Evolutionary conservation across 2,113 vertebrate genomes (phyloP).

Genomic region (Dicrurus megarhynchus): DNA sequence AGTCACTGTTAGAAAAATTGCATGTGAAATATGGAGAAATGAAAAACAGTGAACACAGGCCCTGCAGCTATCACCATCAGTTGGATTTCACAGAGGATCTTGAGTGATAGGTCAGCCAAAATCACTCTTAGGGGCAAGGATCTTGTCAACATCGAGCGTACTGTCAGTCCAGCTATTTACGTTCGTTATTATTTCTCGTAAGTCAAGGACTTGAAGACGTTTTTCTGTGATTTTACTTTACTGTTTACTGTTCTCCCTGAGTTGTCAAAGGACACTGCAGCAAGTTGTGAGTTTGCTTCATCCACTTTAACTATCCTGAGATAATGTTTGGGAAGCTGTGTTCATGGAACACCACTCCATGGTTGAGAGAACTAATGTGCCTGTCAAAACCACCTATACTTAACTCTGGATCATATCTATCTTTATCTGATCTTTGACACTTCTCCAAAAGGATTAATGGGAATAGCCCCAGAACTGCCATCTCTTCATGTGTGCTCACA

Average conservation of each 20-base stretch:
- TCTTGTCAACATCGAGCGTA: not conserved
- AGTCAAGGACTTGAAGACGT: not conserved
- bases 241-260: not conserved
- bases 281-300: not conserved
- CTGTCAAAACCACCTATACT: not conserved
- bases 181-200: not conserved
- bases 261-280: not conserved
- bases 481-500: not conserved
- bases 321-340: not conserved
- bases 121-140: conserved; percentile 27
- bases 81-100: conserved; percentile 14
- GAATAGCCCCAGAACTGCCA: not conserved
- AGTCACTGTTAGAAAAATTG: conserved; percentile 18
- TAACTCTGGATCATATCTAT: not conserved
- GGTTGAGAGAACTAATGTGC: not conserved
- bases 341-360: not conserved
- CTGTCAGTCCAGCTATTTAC: not conserved
- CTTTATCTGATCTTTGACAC: not conserved
- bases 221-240: not conserved
- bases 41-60: conserved; percentile 5
- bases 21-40: conserved; percentile 12
- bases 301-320: not conserved
- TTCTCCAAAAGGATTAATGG: not conserved
- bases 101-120: conserved; percentile 26
- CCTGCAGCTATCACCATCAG: conserved; percentile 21